These are phyloP conservation scores for Iguana delicatissima DNA, from an alignment of 2,797 vertebrate species.

Conservation along the genomic window DNA sequence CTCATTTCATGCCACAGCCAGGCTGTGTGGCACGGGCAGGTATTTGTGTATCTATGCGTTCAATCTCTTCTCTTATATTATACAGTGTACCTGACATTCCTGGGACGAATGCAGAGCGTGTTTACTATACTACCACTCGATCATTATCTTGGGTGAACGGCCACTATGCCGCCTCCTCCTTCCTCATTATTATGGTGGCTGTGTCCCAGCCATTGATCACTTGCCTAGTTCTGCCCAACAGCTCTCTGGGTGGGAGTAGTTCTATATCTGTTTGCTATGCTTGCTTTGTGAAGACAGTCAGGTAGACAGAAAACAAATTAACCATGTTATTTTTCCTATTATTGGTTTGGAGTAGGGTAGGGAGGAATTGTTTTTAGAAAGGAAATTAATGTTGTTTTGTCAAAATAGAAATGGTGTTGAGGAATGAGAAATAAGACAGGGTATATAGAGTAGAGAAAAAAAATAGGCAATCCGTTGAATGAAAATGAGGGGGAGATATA, in stretches of 20 bases:
- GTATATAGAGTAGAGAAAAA: background rate
- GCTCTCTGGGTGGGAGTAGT: conserved; percentile 44
- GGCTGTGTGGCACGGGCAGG: conserved; percentile 68
- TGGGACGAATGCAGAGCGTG: conserved; percentile 65
- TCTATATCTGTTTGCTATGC: conserved; percentile 64
- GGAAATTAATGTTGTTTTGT: background rate
- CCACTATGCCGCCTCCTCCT: conserved; percentile 53
- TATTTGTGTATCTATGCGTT: conserved; percentile 64
- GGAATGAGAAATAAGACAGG: conserved; percentile 5
- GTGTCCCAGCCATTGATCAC: conserved; percentile 65
- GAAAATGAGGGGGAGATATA: conserved; percentile 31
- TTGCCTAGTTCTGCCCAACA: conserved; percentile 61
- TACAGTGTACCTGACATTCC: conserved; percentile 59
- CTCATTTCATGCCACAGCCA: conserved; percentile 30
- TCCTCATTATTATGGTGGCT: conserved; percentile 63
- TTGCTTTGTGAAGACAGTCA: conserved; percentile 55
- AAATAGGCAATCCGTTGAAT: conserved; percentile 41
- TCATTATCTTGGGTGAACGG: conserved; percentile 66
- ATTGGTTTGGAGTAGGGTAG: background rate
- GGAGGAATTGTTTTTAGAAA: background rate
- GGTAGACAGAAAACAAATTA: conserved; percentile 53
- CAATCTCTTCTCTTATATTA: conserved; percentile 65
- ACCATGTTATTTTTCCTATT: conserved; percentile 49
- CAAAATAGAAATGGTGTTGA: background rate
- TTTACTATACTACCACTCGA: conserved; percentile 60